These are phyloP conservation scores for Thalassophryne amazonica DNA, from an alignment of 2,797 vertebrate species.

Conservation along the genomic window DNA sequence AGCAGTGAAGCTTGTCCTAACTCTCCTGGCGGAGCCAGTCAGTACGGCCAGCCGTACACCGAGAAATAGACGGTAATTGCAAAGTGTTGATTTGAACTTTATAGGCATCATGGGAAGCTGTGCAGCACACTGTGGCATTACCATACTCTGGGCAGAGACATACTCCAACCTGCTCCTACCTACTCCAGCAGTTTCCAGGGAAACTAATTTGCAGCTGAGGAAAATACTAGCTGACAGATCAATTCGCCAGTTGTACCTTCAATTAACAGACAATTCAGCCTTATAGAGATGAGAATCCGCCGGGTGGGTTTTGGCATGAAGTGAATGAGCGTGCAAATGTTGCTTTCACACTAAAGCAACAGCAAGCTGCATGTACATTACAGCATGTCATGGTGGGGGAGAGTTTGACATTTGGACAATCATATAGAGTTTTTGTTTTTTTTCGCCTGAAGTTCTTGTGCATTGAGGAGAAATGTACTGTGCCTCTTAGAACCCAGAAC, in stretches of 20 bases:
- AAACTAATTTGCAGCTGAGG: constrained; percentile 68
- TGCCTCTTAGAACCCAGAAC: no score
- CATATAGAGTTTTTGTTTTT: constrained; percentile 62
- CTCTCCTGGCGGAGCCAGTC: constrained; percentile 55
- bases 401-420: constrained; percentile 74
- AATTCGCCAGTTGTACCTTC: constrained; percentile 63
- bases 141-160: constrained; percentile 30
- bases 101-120: constrained; percentile 52
- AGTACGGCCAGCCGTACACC: constrained; percentile 41
- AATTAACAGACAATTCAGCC: constrained; percentile 65
- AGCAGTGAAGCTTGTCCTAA: constrained; percentile 64
- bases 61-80: constrained; percentile 68
- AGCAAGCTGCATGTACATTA: constrained; percentile 58
- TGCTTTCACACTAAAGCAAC: constrained; percentile 65
- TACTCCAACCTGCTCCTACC: constrained; percentile 27
- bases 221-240: constrained; percentile 72
- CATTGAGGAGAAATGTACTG: constrained; percentile 57
- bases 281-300: constrained; percentile 40
- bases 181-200: constrained; percentile 50
- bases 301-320: constrained; percentile 21
- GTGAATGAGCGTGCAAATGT: constrained; percentile 45
- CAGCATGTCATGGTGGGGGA: constrained; percentile 61
- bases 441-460: constrained; percentile 52
- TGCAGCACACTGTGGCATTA: constrained; percentile 52
- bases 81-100: constrained; percentile 70